Conservation (phyloP, 2,797 vertebrate genomes). For the Xiphophorus birchmanni region DNA sequence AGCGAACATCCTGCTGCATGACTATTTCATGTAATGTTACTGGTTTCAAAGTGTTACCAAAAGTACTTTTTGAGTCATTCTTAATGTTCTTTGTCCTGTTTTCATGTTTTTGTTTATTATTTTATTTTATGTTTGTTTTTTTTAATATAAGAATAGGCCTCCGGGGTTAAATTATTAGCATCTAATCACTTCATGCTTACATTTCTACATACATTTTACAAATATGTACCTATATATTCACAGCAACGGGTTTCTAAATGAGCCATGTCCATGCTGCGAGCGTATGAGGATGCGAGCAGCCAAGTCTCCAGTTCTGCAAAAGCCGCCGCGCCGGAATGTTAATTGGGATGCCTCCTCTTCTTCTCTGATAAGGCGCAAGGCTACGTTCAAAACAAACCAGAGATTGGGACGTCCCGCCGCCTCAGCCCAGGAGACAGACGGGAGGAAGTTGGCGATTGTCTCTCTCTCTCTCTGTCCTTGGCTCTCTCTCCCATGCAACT, state of each 20-base stretch:
- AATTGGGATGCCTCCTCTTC: constrained; percentile 69
- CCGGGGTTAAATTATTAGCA: not conserved
- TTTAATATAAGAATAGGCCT: too few relatives aligned
- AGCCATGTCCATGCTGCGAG: not conserved
- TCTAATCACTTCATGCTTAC: not conserved
- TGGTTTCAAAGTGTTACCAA: not conserved
- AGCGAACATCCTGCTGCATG: not conserved
- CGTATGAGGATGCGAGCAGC: constrained; percentile 19
- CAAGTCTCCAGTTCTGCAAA: constrained; percentile 36
- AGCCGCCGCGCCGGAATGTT: constrained; percentile 69
- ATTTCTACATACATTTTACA: not conserved
- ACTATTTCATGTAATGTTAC: not conserved
- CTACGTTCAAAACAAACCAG: constrained; percentile 58
- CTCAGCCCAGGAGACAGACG: constrained; percentile 11
- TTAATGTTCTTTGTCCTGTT: not conserved
- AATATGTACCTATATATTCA: not conserved
- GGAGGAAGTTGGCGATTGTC: constrained; percentile 14
- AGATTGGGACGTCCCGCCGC: constrained; percentile 61
- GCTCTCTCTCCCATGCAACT: constrained; percentile 31
- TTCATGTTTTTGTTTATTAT: not conserved
- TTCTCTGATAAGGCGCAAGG: constrained; percentile 70
- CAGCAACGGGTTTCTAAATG: not conserved
- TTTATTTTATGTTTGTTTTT: not conserved
- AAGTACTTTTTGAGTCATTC: not conserved
- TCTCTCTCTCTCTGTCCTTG: not conserved